phyloP scores from a whole-genome alignment of 2,113 vertebrate genomes.

The Gavia stellata region DNA sequence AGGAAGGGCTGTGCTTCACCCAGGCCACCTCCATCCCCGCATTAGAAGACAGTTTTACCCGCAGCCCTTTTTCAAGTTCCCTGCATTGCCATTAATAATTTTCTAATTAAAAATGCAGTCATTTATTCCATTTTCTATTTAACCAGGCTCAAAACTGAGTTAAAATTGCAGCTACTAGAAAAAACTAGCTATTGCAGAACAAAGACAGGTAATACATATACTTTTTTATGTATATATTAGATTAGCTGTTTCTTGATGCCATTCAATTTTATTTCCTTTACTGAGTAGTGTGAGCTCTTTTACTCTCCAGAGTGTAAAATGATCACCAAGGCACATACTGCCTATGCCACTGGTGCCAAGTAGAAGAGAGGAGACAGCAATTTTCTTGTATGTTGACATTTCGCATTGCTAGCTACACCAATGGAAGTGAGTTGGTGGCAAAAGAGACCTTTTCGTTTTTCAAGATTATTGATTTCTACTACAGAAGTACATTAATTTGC shows the following conservation, averaged over 20 bases:
- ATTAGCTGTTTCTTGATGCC: background rate
- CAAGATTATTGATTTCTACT: background rate
- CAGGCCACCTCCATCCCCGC: background rate
- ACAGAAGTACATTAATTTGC: background rate
- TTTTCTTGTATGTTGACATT: background rate
- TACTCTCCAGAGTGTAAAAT: background rate
- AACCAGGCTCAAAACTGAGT: background rate
- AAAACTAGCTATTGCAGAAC: background rate
- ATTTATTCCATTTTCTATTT: background rate
- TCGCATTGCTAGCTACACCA: background rate
- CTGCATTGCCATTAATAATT: background rate
- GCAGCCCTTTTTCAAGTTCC: background rate
- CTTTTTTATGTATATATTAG: background rate
- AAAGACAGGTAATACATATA: background rate
- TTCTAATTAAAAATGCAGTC: background rate
- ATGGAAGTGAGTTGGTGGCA: background rate
- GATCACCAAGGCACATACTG: background rate
- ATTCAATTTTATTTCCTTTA: background rate
- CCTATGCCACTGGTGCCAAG: background rate
- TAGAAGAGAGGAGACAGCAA: background rate
- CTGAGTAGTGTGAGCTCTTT: background rate
- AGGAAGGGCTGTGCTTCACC: background rate
- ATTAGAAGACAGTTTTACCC: background rate
- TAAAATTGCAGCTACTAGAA: background rate
- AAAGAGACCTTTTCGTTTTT: background rate